These are phyloP conservation scores for Oeneis ivallda DNA, from an alignment of 2,888 invertebrate genomes.

Conservation along the genomic window DNA sequence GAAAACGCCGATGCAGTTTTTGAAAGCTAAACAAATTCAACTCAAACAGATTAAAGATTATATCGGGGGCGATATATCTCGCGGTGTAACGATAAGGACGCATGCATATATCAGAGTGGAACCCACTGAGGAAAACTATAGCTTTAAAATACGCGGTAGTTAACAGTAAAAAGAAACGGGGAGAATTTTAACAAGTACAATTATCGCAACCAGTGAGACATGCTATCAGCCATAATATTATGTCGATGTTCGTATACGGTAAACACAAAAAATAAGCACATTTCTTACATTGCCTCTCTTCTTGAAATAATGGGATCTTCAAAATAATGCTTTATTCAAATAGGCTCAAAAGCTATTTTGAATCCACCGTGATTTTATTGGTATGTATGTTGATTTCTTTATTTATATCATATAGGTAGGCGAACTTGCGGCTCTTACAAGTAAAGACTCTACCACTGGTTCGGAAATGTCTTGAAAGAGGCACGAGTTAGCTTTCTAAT, in stretches of 20 bases:
- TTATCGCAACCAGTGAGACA: conserved; percentile 12
- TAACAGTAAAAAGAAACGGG: conserved; percentile 9
- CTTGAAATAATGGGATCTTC: background rate
- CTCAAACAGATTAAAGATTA: conserved; percentile 22
- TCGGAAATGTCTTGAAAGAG: too few species aligned
- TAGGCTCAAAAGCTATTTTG: background rate
- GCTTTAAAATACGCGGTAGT: background rate
- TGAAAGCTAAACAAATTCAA: conserved; percentile 9
- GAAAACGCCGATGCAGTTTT: background rate
- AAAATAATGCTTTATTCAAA: background rate
- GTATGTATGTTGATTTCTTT: too few species aligned
- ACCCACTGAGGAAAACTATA: conserved; percentile 17
- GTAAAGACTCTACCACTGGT: too few species aligned
- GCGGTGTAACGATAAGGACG: conserved; percentile 31
- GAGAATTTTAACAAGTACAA: conserved; percentile 14
- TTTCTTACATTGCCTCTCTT: background rate
- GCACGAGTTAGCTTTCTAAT: too few species aligned
- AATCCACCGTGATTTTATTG: too few species aligned
- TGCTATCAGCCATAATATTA: conserved; percentile 6
- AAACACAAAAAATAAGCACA: conserved; percentile 1
- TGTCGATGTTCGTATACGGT: conserved; percentile 7
- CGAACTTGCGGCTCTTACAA: too few species aligned
- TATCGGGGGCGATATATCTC: conserved; percentile 36
- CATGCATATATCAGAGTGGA: conserved; percentile 17
- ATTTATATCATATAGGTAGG: too few species aligned